Evolutionary conservation across 2,113 vertebrate genomes (phyloP).

Genomic region (Cyphomyrus plagiostoma): DNA sequence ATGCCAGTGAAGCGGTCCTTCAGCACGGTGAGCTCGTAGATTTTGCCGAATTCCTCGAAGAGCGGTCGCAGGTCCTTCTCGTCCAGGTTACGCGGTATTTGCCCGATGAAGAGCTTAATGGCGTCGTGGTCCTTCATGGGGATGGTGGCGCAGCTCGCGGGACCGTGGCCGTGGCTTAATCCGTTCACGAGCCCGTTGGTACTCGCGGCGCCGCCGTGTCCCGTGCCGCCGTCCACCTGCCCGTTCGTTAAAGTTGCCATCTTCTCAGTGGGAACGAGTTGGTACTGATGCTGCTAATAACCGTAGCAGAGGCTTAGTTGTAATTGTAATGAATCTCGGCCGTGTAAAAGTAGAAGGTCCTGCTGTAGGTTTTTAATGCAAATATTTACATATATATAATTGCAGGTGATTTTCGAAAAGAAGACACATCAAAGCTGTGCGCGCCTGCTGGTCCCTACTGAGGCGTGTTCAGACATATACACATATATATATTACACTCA

Average conservation of each 20-base stretch:
- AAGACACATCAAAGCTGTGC: slow-evolving; percentile 57
- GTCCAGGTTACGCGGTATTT: slow-evolving; percentile 99
- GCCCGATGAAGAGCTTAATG: slow-evolving; percentile 94
- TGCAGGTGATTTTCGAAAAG: slow-evolving; percentile 56
- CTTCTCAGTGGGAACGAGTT: slow-evolving; percentile 66
- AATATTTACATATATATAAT: slow-evolving; percentile 63
- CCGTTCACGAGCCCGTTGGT: slow-evolving; percentile 98
- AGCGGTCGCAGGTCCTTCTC: slow-evolving; percentile 99
- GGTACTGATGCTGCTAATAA: slow-evolving; percentile 40
- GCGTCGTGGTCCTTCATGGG: slow-evolving; percentile 74
- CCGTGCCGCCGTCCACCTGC: slow-evolving; percentile 89
- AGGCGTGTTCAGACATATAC: slow-evolving; percentile 47
- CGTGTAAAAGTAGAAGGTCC: slow-evolving; percentile 46
- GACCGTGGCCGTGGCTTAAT: slow-evolving; percentile 94
- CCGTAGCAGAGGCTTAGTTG: slow-evolving; percentile 47
- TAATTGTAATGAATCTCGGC: slow-evolving; percentile 45
- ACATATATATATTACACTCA: slow-evolving; percentile 56
- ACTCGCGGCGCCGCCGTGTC: slow-evolving; percentile 83
- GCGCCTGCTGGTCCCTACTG: slow-evolving; percentile 55
- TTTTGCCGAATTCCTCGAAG: slow-evolving; percentile 99
- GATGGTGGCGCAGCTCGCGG: slow-evolving; percentile 86
- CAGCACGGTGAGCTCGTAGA: slow-evolving; percentile 98
- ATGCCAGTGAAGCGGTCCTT: slow-evolving; percentile 99
- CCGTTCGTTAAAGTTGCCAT: slow-evolving; percentile 99
- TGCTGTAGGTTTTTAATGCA: slow-evolving; percentile 55